These are phyloP conservation scores for Mnemiopsis leidyi DNA, from an alignment of 37 sponge, comb jelly and placozoan species.

Conservation along the genomic window DNA sequence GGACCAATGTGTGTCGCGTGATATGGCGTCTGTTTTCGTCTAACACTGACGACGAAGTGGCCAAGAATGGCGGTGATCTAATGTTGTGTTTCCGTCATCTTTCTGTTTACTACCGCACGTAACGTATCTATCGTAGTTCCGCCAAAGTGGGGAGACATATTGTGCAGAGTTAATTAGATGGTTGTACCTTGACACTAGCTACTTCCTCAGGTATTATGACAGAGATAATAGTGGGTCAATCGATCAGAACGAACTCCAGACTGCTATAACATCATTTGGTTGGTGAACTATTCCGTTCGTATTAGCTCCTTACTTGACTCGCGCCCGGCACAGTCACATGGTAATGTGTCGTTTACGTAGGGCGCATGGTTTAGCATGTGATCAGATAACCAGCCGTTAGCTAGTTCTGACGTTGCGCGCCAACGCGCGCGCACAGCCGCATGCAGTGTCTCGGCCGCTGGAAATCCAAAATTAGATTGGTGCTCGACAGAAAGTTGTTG, in stretches of 20 bases:
- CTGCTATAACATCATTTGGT: constrained; percentile 80
- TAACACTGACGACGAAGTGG: background rate
- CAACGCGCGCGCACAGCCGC: background rate
- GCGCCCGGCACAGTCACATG: too few species aligned
- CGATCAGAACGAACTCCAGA: constrained; percentile 89
- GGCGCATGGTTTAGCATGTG: background rate
- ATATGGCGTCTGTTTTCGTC: background rate
- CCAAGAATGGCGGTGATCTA: constrained; percentile 18
- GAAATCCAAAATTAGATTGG: background rate
- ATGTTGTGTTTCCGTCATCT: constrained; percentile 29
- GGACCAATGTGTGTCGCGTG: background rate
- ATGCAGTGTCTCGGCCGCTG: background rate
- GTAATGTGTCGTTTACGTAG: background rate
- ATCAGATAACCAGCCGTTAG: background rate
- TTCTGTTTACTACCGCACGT: background rate
- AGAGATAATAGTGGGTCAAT: constrained; percentile 90
- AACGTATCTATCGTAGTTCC: background rate
- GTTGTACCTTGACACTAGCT: background rate
- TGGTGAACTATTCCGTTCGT: background rate
- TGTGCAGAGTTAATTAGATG: background rate
- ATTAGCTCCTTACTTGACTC: background rate
- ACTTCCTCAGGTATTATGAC: constrained; percentile 74
- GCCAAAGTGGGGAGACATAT: background rate
- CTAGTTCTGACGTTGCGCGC: background rate
- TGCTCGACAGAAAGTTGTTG: background rate